Evolutionary conservation across 2,113 vertebrate genomes (phyloP).

Genomic region (Pelusios castaneus): DNA sequence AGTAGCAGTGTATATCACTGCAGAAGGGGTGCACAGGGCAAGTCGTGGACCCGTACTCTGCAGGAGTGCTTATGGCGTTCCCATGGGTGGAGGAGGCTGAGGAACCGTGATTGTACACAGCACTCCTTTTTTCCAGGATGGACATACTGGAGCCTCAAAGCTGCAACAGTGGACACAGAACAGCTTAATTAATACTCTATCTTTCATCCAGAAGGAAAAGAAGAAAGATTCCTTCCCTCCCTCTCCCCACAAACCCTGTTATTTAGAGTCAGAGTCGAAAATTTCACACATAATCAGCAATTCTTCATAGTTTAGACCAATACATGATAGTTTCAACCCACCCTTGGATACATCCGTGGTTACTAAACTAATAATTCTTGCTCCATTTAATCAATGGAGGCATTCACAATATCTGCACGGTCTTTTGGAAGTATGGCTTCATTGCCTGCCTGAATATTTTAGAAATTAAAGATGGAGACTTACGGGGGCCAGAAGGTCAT

Average conservation of each 20-base stretch:
- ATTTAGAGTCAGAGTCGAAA: neutral
- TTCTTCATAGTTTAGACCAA: neutral
- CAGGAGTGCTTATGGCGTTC: neutral
- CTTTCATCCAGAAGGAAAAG: neutral
- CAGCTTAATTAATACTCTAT: neutral
- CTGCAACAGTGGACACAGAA: neutral
- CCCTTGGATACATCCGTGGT: neutral
- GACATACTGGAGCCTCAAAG: neutral
- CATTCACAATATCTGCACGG: neutral
- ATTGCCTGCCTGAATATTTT: neutral
- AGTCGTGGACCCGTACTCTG: fast-evolving
- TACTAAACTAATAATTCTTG: neutral
- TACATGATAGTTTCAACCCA: neutral
- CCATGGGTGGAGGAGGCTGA: neutral
- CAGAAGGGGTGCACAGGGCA: neutral
- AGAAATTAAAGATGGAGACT: neutral
- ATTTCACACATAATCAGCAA: neutral
- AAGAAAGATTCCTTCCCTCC: constrained; percentile 3
- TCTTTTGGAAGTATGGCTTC: neutral
- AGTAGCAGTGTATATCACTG: fast-evolving
- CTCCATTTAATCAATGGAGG: neutral
- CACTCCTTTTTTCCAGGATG: neutral
- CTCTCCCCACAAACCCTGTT: neutral
- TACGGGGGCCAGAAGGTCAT: neutral
- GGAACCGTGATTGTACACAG: neutral